Conservation (phyloP, 2,797 vertebrate genomes). For the Gobio occitaniae region DNA sequence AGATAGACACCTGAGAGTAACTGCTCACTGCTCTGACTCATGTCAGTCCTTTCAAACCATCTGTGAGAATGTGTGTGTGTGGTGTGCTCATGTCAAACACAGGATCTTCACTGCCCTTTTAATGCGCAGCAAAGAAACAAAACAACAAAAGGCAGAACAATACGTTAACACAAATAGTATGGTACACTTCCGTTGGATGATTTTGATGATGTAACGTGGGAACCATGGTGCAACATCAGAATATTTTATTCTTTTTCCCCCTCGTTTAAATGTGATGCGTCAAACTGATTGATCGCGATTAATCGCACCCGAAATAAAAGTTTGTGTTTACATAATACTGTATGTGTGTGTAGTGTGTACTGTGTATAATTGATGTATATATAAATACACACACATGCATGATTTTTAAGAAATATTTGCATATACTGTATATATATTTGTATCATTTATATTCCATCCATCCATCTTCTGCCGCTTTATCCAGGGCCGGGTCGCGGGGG, state of each 20-base stretch:
- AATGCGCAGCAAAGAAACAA: constrained; percentile 53
- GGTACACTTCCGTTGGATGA: neutral
- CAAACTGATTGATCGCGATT: no score
- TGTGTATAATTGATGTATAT: no score
- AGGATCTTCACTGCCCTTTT: constrained; percentile 46
- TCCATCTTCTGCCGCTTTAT: no score
- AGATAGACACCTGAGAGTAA: constrained; percentile 73
- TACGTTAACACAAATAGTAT: constrained; percentile 2
- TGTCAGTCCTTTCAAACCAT: constrained; percentile 50
- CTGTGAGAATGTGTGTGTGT: constrained; percentile 43
- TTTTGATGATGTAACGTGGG: constrained; percentile 13
- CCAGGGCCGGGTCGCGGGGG: no score
- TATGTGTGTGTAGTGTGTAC: no score
- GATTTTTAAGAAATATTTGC: no score
- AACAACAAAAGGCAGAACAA: constrained; percentile 42
- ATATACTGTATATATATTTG: no score
- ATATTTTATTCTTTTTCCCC: neutral
- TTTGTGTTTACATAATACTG: no score
- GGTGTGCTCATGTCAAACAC: constrained; percentile 32
- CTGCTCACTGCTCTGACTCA: constrained; percentile 70
- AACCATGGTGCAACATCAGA: neutral
- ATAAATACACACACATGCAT: no score
- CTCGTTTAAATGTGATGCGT: neutral
- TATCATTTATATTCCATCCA: no score
- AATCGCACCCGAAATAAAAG: no score